Percentiles rank a stretch among this genome's conserved stretches.
Evolutionary conservation across 1,140 invertebrate genomes (phyloP).

Genomic region (Anastrepha obliqua): DNA sequence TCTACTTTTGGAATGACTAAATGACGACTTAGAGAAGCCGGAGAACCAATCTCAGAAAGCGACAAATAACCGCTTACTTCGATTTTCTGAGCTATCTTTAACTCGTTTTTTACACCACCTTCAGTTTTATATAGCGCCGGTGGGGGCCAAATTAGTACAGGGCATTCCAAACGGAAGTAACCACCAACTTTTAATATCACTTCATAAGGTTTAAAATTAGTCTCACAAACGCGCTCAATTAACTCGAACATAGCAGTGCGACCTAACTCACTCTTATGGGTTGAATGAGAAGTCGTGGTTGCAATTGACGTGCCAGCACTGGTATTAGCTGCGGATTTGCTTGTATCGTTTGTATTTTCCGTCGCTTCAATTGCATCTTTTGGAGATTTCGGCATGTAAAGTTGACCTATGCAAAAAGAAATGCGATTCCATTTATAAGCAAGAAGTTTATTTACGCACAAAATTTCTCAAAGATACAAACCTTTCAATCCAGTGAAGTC

Average conservation of each 20-base stretch:
- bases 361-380: slow-evolving; percentile 60
- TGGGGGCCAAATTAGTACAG: slow-evolving; percentile 84
- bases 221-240: slow-evolving; percentile 84
- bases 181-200: slow-evolving; percentile 84
- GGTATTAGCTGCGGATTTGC: slow-evolving; percentile 78
- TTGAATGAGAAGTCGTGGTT: slow-evolving; percentile 68
- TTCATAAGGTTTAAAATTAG: slow-evolving; percentile 86
- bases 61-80: slow-evolving; percentile 89
- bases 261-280: slow-evolving; percentile 74
- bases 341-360: slow-evolving; percentile 59
- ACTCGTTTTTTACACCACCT: slow-evolving; percentile 60
- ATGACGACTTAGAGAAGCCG: slow-evolving; percentile 93
- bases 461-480: slow-evolving; percentile 15
- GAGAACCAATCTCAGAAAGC: slow-evolving; percentile 91
- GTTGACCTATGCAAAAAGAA: slow-evolving; percentile 61
- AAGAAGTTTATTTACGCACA: neutral
- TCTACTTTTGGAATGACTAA: slow-evolving; percentile 85
- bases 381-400: slow-evolving; percentile 65
- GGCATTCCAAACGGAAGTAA: slow-evolving; percentile 80
- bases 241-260: slow-evolving; percentile 77
- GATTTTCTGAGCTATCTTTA: slow-evolving; percentile 77
- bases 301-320: slow-evolving; percentile 82
- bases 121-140: slow-evolving; percentile 75
- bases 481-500: slow-evolving; percentile 66
- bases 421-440: neutral